Evolutionary conservation across 2,113 vertebrate species (phyloP).

Genomic region (Climacteris rufus): DNA sequence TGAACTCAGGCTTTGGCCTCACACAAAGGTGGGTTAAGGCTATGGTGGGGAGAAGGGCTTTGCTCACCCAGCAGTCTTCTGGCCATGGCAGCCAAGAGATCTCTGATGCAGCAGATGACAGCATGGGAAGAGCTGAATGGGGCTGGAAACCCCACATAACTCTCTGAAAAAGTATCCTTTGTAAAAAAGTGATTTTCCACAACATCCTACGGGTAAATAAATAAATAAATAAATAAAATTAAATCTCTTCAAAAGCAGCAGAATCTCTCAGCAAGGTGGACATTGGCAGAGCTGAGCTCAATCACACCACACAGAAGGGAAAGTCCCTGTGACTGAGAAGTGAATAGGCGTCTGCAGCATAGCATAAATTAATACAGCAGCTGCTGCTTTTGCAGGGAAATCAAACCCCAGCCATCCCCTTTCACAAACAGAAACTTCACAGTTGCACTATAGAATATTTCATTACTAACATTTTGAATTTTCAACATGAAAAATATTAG

Average conservation of each 20-base stretch:
- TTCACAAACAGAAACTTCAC: slow-evolving; percentile 59
- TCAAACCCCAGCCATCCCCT: slow-evolving; percentile 25
- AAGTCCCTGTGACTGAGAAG: not conserved
- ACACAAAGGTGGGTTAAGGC: fast-evolving
- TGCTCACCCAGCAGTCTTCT: not conserved
- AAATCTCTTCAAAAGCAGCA: slow-evolving; percentile 44
- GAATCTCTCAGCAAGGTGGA: slow-evolving; percentile 18
- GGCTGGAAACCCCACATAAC: not conserved
- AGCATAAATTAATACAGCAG: slow-evolving; percentile 47
- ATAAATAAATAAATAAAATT: too few relatives aligned
- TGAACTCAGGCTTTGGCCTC: not conserved
- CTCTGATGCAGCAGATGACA: fast-evolving
- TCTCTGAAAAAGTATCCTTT: not conserved
- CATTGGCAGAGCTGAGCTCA: slow-evolving; percentile 1
- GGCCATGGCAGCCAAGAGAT: fast-evolving
- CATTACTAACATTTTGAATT: slow-evolving; percentile 53
- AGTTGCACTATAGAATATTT: slow-evolving; percentile 29
- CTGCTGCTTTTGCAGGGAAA: slow-evolving; percentile 34
- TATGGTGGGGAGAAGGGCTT: not conserved
- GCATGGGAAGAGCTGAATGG: not conserved
- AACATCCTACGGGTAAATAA: too few relatives aligned
- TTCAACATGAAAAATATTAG: slow-evolving; percentile 54
- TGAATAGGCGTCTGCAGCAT: not conserved
- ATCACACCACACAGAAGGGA: not conserved
- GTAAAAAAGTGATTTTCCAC: not conserved